Evolutionary conservation across 2,797 vertebrate species (phyloP).

Genomic region (Dendrocincla fuliginosa): DNA sequence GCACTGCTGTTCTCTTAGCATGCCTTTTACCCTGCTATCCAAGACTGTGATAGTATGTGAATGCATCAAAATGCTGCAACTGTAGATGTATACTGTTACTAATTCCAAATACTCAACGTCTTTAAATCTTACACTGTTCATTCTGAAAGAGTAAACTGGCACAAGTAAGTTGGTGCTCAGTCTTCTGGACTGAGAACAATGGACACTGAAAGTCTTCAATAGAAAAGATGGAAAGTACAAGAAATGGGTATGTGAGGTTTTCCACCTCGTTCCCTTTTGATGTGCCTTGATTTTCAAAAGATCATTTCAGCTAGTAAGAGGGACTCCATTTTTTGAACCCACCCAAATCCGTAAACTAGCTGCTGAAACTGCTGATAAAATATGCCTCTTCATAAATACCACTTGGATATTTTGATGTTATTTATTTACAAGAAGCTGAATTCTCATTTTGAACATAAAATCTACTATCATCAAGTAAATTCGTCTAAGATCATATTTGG

Average conservation of each 20-base stretch:
- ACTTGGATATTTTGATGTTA: neutral
- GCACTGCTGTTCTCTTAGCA: neutral
- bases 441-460: slow-evolving; percentile 23
- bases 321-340: neutral
- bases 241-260: neutral
- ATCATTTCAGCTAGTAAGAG: neutral
- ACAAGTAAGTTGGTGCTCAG: neutral
- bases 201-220: neutral
- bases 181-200: neutral
- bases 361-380: neutral
- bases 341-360: neutral
- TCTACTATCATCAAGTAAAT: neutral
- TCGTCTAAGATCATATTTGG: neutral
- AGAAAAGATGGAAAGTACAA: neutral
- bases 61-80: neutral
- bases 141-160: neutral
- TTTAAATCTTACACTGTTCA: neutral
- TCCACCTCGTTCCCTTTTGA: neutral
- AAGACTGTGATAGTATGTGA: neutral
- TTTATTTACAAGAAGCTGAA: neutral
- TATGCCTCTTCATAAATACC: neutral
- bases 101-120: neutral
- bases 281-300: neutral
- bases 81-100: neutral
- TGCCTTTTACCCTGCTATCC: neutral